Percentiles rank a stretch among this genome's conserved stretches.
These are phyloP conservation scores for Ophonus ardosiacus DNA, from an alignment of 2,888 invertebrate species.

Conservation along the genomic window DNA sequence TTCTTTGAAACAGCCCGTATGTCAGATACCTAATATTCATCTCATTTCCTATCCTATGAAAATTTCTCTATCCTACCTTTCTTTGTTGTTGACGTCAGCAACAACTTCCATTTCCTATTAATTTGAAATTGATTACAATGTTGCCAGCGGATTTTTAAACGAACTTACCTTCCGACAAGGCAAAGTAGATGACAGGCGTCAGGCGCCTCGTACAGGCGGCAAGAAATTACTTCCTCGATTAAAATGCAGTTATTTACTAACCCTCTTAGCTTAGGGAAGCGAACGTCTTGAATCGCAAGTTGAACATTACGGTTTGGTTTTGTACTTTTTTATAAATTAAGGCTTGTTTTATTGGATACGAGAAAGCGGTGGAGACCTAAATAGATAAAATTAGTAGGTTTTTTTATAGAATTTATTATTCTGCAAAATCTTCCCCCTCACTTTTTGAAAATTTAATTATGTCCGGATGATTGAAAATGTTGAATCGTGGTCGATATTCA, in stretches of 20 bases:
- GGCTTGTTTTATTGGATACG: neutral
- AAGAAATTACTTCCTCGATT: neutral
- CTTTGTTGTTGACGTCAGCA: slow-evolving; percentile 17
- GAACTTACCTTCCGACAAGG: neutral
- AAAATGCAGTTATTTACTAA: slow-evolving; percentile 6
- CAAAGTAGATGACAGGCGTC: no score
- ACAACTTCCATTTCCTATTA: slow-evolving; percentile 13
- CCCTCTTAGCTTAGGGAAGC: neutral
- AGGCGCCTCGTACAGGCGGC: no score
- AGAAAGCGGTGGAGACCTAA: neutral
- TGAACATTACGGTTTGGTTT: neutral
- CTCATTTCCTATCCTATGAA: no score
- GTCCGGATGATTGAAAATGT: no score
- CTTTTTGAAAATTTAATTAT: no score
- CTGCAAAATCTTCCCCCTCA: no score
- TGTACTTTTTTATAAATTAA: neutral
- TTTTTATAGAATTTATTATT: no score
- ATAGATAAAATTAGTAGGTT: neutral
- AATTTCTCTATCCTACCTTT: neutral
- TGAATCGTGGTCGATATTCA: no score
- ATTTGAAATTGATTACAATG: slow-evolving; percentile 14
- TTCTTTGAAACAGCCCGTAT: no score
- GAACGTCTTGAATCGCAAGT: neutral
- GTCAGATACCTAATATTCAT: no score
- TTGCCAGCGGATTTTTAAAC: slow-evolving; percentile 16